Evolutionary conservation across 2,113 vertebrate species (phyloP).

Genomic region (Tachysurus fulvidraco): DNA sequence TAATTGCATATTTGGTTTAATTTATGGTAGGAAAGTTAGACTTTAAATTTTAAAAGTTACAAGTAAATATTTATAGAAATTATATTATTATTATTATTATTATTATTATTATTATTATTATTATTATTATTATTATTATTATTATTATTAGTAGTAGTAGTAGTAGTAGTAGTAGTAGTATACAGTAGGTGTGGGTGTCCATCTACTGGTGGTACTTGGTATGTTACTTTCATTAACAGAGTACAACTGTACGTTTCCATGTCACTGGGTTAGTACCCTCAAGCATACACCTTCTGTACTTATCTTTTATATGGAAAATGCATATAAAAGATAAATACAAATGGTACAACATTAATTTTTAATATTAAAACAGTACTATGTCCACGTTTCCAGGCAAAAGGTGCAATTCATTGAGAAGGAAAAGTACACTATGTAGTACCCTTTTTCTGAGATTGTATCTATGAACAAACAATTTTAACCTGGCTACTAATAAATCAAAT

Average conservation of each 20-base stretch:
- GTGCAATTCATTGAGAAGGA: background rate
- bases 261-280: background rate
- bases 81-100: too few species aligned
- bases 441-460: background rate
- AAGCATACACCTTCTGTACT: background rate
- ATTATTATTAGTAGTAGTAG: too few species aligned
- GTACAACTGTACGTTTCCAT: too few species aligned
- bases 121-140: background rate
- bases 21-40: too few species aligned
- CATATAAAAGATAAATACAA: background rate
- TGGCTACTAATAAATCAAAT: background rate
- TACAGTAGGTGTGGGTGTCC: background rate
- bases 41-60: too few species aligned
- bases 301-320: background rate
- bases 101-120: background rate
- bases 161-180: too few species aligned
- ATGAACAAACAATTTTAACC: background rate
- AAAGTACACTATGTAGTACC: background rate
- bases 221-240: background rate
- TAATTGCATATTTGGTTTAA: too few species aligned
- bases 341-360: background rate
- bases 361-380: background rate
- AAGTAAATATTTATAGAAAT: too few species aligned
- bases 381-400: background rate
- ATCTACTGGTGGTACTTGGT: conserved; percentile 27